phyloP scores from a whole-genome alignment of 2,113 vertebrate species.

The Campylomormyrus tamandua region DNA sequence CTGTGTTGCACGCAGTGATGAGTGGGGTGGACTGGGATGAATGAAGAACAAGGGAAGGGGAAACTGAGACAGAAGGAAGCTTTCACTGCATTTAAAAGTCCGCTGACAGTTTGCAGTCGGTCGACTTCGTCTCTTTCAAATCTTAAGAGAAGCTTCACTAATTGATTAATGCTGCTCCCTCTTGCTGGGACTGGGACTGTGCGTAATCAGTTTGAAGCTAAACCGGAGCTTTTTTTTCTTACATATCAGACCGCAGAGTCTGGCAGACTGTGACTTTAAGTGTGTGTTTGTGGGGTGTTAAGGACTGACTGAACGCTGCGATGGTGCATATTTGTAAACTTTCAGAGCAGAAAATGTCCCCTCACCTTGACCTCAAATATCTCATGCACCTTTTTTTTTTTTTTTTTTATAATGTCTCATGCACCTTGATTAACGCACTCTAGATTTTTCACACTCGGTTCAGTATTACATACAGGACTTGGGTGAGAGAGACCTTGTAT shows the following conservation, averaged over 20 bases:
- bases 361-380: background rate
- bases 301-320: background rate
- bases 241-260: slow-evolving; percentile 17
- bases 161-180: slow-evolving; percentile 11
- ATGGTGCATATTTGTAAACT: background rate
- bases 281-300: background rate
- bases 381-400: background rate
- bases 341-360: background rate
- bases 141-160: slow-evolving; percentile 3
- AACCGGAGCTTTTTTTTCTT: slow-evolving; percentile 7
- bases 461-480: background rate
- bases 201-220: slow-evolving; percentile 5
- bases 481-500: background rate
- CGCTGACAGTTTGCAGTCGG: background rate
- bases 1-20: background rate
- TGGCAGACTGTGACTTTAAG: background rate
- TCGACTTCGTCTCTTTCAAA: background rate
- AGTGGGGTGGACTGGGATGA: background rate
- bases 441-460: background rate
- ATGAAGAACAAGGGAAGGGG: background rate
- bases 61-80: background rate
- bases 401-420: background rate
- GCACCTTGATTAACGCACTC: background rate
- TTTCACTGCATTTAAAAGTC: slow-evolving; percentile 17
- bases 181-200: background rate